phyloP scores from a whole-genome alignment of 2,888 invertebrate species.

The Epinotia ramella region DNA sequence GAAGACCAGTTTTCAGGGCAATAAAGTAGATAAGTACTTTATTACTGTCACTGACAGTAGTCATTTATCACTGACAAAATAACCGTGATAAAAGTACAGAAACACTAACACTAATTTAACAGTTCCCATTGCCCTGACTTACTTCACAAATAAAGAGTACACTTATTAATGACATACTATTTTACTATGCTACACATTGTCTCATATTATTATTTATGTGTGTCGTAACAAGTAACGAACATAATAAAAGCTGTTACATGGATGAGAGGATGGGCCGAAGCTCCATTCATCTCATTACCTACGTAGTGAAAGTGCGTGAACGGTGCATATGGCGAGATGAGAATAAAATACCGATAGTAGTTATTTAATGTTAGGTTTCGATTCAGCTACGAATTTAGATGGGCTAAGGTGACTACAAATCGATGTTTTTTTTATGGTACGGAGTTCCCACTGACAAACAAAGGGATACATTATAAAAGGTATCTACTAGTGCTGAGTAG shows the following conservation, averaged over 20 bases:
- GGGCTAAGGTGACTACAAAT: not conserved
- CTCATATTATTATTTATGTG: slow-evolving; percentile 22
- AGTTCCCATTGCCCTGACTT: not conserved
- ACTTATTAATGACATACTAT: slow-evolving; percentile 7
- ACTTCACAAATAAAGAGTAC: not conserved
- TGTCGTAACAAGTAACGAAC: slow-evolving; percentile 10
- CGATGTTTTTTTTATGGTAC: no score
- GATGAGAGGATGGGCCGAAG: slow-evolving; percentile 21
- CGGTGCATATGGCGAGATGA: not conserved
- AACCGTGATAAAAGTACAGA: not conserved
- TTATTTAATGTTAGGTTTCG: not conserved
- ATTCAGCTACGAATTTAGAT: not conserved
- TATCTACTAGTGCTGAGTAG: no score
- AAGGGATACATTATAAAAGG: no score
- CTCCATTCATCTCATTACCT: slow-evolving; percentile 20
- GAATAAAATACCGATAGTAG: slow-evolving; percentile 20
- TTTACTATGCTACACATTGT: slow-evolving; percentile 6
- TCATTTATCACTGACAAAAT: not conserved
- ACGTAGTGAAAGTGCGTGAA: slow-evolving; percentile 34
- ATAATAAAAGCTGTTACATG: slow-evolving; percentile 10
- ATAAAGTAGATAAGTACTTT: not conserved
- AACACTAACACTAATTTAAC: not conserved
- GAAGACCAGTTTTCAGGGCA: no score
- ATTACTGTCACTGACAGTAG: not conserved
- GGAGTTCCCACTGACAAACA: no score